Conservation (phyloP, 2,888 invertebrate genomes). For the Meiosimyza platycephala region DNA sequence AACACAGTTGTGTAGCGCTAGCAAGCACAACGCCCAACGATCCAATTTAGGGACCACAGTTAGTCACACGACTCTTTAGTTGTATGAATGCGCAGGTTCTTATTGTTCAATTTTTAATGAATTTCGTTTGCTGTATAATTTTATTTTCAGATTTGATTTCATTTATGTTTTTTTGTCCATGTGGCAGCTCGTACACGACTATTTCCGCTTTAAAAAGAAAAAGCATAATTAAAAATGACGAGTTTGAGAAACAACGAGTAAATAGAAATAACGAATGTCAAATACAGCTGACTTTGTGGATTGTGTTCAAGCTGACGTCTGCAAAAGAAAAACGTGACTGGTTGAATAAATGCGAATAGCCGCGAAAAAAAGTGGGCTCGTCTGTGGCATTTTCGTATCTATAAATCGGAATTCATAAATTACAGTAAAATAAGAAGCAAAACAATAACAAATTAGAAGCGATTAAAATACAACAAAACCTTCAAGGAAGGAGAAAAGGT, state of each 20-base stretch:
- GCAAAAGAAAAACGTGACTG: not conserved
- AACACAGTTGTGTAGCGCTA: too few species aligned
- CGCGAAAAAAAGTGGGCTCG: slow-evolving; percentile 18
- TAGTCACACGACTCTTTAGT: too few species aligned
- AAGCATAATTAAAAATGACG: not conserved
- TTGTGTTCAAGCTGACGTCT: not conserved
- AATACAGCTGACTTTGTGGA: slow-evolving; percentile 8
- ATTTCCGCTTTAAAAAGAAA: too few species aligned
- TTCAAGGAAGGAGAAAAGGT: not conserved
- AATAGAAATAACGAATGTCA: not conserved
- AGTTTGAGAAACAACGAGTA: not conserved
- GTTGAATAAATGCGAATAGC: not conserved
- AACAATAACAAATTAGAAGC: not conserved
- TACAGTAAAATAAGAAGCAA: not conserved
- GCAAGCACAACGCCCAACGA: too few species aligned
- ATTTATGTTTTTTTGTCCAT: too few species aligned
- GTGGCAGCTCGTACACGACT: too few species aligned
- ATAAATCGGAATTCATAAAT: not conserved
- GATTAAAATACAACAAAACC: not conserved
- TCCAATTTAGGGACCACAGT: too few species aligned
- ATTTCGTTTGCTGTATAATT: too few species aligned
- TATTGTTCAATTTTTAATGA: too few species aligned
- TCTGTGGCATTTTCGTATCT: slow-evolving; percentile 9
- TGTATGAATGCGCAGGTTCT: too few species aligned
- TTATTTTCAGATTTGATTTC: too few species aligned